Conservation (phyloP, 1,140 invertebrate genomes). For the Mycetomoellerius zeteki region DNA sequence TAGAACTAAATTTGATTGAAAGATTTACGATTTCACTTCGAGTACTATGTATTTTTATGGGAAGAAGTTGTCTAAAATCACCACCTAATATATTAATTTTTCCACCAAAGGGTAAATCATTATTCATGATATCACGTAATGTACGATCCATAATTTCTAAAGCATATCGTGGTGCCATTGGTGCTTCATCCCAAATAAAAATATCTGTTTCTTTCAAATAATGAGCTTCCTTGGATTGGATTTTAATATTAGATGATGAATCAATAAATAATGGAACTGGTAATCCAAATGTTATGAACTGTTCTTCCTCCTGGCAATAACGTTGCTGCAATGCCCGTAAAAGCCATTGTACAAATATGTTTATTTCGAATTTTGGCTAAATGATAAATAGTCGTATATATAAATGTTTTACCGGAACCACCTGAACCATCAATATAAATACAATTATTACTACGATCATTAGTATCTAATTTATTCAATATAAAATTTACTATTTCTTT, state of each 20-base stretch:
- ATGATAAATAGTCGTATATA: too few species aligned
- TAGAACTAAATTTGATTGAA: background rate
- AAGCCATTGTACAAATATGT: too few species aligned
- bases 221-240: background rate
- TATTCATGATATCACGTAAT: conserved; percentile 15
- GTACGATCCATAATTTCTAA: conserved; percentile 19
- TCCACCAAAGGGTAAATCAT: background rate
- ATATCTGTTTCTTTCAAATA: background rate
- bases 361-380: too few species aligned
- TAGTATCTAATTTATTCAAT: too few species aligned
- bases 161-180: background rate
- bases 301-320: background rate
- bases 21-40: background rate
- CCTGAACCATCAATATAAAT: too few species aligned
- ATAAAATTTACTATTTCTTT: too few species aligned
- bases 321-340: too few species aligned
- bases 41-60: background rate
- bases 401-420: too few species aligned
- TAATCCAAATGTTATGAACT: conserved; percentile 10
- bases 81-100: conserved; percentile 3
- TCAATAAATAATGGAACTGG: background rate
- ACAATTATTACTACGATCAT: too few species aligned
- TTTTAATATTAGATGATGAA: background rate
- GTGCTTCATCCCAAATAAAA: background rate
- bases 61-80: conserved; percentile 20